These are phyloP conservation scores for Pocillopora grandis DNA, from an alignment of 92 coral and sea anemone species.

Conservation along the genomic window DNA sequence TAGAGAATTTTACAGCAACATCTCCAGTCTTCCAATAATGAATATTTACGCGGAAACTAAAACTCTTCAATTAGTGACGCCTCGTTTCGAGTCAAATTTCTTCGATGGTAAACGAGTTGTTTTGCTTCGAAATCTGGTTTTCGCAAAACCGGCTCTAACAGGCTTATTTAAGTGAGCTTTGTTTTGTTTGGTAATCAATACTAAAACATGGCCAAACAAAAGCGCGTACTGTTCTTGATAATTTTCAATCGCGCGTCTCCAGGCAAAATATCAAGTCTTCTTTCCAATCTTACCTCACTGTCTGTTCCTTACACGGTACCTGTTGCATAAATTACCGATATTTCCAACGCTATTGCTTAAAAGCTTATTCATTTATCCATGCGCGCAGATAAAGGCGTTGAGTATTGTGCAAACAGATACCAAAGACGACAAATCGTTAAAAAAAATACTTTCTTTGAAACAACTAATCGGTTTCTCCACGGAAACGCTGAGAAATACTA, in stretches of 20 bases:
- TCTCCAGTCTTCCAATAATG: background rate
- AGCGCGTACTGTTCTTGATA: constrained; percentile 4
- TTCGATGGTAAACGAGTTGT: background rate
- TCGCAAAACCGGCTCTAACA: background rate
- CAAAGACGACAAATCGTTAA: too few species aligned
- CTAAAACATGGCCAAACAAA: background rate
- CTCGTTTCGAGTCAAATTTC: background rate
- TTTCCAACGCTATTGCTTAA: background rate
- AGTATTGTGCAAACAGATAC: background rate
- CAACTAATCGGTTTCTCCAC: background rate
- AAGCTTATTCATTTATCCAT: constrained; percentile 19
- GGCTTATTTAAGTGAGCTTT: constrained; percentile 8
- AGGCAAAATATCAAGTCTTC: constrained; percentile 1
- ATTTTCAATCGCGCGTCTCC: background rate
- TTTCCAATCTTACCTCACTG: constrained; percentile 13
- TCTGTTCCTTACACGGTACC: constrained; percentile 1
- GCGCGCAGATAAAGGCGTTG: background rate
- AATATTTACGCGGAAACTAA: background rate
- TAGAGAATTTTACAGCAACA: background rate
- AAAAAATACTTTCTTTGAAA: too few species aligned
- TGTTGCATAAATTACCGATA: constrained; percentile 18
- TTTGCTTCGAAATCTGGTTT: constrained; percentile 10
- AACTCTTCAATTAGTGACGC: background rate
- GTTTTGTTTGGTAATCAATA: constrained; percentile 8
- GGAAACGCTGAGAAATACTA: constrained; percentile 4